Evolutionary conservation across 2,113 vertebrate genomes (phyloP).

Genomic region (Corythoichthys haematopterus): DNA sequence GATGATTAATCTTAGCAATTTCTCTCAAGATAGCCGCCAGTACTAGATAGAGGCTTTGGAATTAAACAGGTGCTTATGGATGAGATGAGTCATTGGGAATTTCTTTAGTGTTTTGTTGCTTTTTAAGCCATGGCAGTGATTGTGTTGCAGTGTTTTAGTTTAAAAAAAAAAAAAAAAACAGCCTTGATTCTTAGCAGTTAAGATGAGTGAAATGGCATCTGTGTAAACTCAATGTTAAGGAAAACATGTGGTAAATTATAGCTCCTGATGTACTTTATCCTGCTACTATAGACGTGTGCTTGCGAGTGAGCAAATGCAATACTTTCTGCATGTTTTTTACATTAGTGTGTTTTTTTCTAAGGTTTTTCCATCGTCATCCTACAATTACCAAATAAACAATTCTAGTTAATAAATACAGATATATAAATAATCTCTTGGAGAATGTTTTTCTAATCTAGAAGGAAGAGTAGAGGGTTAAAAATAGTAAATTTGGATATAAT

Average conservation of each 20-base stretch:
- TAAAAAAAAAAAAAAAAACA: not conserved
- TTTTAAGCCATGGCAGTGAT: not conserved
- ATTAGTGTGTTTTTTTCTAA: no score
- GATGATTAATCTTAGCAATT: not conserved
- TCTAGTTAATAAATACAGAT: no score
- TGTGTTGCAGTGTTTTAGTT: not conserved
- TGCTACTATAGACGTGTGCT: not conserved
- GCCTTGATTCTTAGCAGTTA: constrained; percentile 21
- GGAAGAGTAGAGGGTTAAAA: no score
- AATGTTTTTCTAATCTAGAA: no score
- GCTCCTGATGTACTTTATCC: constrained; percentile 15
- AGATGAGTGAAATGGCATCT: constrained; percentile 27
- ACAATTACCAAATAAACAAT: no score
- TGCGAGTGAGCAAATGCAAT: constrained; percentile 24
- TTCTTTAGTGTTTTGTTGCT: not conserved
- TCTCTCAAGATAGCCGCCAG: not conserved
- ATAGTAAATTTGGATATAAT: not conserved
- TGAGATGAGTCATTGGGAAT: not conserved
- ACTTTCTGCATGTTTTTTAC: not conserved
- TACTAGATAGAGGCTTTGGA: not conserved
- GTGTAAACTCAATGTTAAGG: constrained; percentile 7
- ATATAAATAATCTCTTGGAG: no score
- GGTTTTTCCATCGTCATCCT: no score
- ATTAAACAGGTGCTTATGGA: not conserved
- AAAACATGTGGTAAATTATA: constrained; percentile 14